Evolutionary conservation across 92 coral and sea anemone species (phyloP).

Genomic region (Epizoanthus fatuus): DNA sequence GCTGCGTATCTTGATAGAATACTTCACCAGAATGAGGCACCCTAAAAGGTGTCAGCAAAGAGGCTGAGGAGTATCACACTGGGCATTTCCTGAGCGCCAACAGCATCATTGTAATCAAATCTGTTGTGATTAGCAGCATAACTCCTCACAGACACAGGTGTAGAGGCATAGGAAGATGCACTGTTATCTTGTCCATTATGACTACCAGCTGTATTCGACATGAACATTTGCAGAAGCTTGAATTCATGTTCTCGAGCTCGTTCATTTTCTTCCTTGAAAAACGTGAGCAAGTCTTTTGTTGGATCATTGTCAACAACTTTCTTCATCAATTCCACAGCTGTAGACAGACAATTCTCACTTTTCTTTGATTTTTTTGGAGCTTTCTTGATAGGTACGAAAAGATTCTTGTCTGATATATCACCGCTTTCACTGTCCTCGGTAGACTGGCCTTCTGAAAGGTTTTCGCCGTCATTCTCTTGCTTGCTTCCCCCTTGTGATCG

Average conservation of each 20-base stretch:
- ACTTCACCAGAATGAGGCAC: slow-evolving; percentile 16
- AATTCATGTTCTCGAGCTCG: slow-evolving; percentile 49
- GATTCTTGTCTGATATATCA: slow-evolving; percentile 12
- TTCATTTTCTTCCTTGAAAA: slow-evolving; percentile 46
- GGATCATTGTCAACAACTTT: slow-evolving; percentile 49
- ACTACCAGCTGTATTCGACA: slow-evolving; percentile 22
- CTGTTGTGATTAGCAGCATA: background rate
- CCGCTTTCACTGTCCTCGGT: slow-evolving; percentile 21
- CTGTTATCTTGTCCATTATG: slow-evolving; percentile 9
- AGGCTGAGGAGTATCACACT: background rate
- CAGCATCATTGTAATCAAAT: slow-evolving; percentile 9
- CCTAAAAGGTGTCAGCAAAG: background rate
- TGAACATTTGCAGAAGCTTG: slow-evolving; percentile 49
- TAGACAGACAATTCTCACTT: slow-evolving; percentile 12
- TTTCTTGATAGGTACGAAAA: slow-evolving; percentile 45
- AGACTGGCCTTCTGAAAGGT: slow-evolving; percentile 34
- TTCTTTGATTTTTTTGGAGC: slow-evolving; percentile 20
- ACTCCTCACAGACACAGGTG: slow-evolving; percentile 12
- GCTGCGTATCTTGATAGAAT: background rate
- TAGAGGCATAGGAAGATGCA: background rate
- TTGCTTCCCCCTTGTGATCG: slow-evolving; percentile 7
- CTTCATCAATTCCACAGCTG: slow-evolving; percentile 29
- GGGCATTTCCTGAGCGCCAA: slow-evolving; percentile 23
- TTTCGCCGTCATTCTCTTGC: slow-evolving; percentile 38
- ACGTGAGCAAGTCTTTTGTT: slow-evolving; percentile 46